Base-by-base conservation (phyloP, 2,113 vertebrate genomes). In the Pluvianellus socialis region DNA sequence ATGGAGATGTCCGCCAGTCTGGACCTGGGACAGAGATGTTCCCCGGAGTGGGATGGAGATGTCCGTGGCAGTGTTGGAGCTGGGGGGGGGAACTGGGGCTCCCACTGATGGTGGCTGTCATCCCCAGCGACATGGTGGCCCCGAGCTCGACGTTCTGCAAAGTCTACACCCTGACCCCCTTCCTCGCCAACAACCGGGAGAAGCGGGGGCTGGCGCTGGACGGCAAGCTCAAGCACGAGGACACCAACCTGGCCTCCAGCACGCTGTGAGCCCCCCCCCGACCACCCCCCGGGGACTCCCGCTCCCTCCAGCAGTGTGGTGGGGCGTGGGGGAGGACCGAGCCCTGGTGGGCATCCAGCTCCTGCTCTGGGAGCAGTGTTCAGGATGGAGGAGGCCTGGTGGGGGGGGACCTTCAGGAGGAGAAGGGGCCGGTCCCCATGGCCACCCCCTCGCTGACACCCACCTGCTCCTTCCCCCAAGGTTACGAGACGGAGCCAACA, bases 161-260 rank as follows among this genome's bases (percentile, higher is more conserved):
- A 84, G 99, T 99, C 55, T 99, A 99, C 98, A 99, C 99, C 0
- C 97, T 99, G 75, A 99, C 99, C 2, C 99, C 99, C 0, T 99
- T 99, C 92, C 98, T 99, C 10, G 99, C 98, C 96, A 99, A 99
- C 98, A 99, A 99, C 97, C 98, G 99, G 23, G 99, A 99, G 97
- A 99, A 99, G 67, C 97, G 99, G 1, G 99, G 99, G 22, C 98
- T 99, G 7, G 99, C 99, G 1, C 96, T 99, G 96, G 99, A 99
- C 0, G 99, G 99, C 11, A 99, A 99, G 10, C 98, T 99, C 77
- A 99, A 99, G 88, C 99, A 99, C 0, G 99, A 99, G 94, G 99
- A 99, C 98, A 99, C 99, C 30, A 99, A 99, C 96, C 90, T 99
- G 98, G 99, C 99, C 18, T 99, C 99, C 96, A 99, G 99, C 97